Evolutionary conservation across 2,113 vertebrate genomes (phyloP).

Genomic region (Azemiops feae): DNA sequence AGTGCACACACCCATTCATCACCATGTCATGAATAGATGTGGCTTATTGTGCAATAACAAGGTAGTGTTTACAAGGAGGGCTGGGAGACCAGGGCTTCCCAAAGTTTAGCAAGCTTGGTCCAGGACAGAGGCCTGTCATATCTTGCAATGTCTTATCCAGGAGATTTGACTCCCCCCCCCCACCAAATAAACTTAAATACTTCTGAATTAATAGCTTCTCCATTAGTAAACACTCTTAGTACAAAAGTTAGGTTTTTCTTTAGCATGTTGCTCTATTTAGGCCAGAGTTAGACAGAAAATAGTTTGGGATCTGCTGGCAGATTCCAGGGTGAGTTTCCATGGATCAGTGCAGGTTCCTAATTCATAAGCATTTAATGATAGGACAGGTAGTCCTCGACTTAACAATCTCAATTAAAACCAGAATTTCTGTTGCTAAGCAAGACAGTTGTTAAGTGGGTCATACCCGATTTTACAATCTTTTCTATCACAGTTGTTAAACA

Average conservation of each 20-base stretch:
- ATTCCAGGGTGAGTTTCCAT: background rate
- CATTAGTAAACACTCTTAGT: background rate
- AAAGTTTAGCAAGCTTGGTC: background rate
- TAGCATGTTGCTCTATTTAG: background rate
- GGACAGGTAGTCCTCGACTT: background rate
- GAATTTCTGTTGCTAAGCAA: background rate
- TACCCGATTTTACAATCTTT: background rate
- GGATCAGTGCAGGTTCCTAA: background rate
- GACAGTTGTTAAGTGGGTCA: background rate
- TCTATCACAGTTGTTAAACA: background rate
- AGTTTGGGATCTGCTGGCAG: background rate
- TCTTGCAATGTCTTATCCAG: background rate
- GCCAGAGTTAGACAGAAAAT: background rate
- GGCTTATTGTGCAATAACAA: background rate
- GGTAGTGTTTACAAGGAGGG: background rate
- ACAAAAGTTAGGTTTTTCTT: background rate
- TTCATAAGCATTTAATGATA: background rate
- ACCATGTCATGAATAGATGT: background rate
- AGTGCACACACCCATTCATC: background rate
- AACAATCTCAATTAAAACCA: background rate
- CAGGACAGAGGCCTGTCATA: background rate
- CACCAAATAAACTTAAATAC: background rate
- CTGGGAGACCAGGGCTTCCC: background rate
- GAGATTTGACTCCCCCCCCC: background rate
- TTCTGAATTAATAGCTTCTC: background rate